A percentile compares a stretch with the other conserved stretches of the same genome.
Conservation (phyloP, 2,888 invertebrate species). For the Eubasilissa splendida region DNA sequence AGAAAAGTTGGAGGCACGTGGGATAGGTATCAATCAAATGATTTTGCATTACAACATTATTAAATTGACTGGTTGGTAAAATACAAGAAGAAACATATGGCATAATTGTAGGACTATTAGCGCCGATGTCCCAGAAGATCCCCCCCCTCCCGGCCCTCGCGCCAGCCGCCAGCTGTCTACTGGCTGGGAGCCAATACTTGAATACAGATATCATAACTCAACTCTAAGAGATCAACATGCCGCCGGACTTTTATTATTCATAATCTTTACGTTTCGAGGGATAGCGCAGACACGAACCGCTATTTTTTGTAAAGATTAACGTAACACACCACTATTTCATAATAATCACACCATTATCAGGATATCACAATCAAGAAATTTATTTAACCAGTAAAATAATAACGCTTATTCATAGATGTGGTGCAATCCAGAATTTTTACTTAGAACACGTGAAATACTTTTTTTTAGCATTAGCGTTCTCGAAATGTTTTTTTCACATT, state of each 20-base stretch:
- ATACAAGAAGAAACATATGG: slow-evolving; percentile 45
- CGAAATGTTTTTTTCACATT: too few species aligned
- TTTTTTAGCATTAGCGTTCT: too few species aligned
- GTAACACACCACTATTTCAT: neutral
- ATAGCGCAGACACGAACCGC: slow-evolving; percentile 1
- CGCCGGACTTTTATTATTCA: slow-evolving; percentile 48
- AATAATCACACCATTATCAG: too few species aligned
- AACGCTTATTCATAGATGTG: too few species aligned
- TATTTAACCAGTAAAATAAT: too few species aligned
- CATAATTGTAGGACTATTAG: slow-evolving; percentile 51
- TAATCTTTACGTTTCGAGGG: slow-evolving; percentile 26
- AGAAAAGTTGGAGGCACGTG: too few species aligned
- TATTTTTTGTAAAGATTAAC: slow-evolving; percentile 13
- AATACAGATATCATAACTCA: slow-evolving; percentile 56
- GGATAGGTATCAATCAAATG: too few species aligned
- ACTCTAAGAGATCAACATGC: slow-evolving; percentile 54
- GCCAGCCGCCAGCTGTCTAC: neutral
- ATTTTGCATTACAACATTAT: slow-evolving; percentile 7
- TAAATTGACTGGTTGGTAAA: slow-evolving; percentile 44
- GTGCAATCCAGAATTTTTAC: too few species aligned
- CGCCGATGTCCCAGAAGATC: slow-evolving; percentile 33
- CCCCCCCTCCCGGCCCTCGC: neutral
- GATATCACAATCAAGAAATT: too few species aligned
- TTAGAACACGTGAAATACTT: too few species aligned
- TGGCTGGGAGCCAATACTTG: slow-evolving; percentile 45